Base-by-base conservation (phyloP, 1,140 invertebrate species). In the Pectinophora gossypiella region DNA sequence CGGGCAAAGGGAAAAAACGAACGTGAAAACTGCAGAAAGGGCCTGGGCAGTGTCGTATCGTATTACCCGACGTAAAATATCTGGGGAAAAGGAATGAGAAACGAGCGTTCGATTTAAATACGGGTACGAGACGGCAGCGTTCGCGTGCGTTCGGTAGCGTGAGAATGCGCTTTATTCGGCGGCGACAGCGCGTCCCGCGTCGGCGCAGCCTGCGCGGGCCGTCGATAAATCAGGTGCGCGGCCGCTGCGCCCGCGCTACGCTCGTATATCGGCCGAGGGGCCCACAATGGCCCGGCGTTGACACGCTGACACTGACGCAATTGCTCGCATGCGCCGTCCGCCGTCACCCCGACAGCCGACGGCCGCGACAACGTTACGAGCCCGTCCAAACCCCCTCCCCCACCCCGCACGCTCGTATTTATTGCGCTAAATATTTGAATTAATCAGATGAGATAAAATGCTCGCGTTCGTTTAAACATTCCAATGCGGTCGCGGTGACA, bases 11-110 rank as follows among this genome's bases (percentile, higher is more conserved):
- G 72, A 67, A 79, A 86, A 87, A 84, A 85, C 64, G 72, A 80
- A 66, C 57, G 72, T 68, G 77, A 81, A 77, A 83, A 83, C 74
- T 66, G 71, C 74, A 86, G 77, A 86, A 86, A 79, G 75, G 77
- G 79, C 81, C 84, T 40, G 84, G 81, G 84, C 84, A 84, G 84
- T 85, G 79, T 84, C 73, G 84, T 87, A 85, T 87, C 84, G 84
- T 85, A 82, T 87, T 87, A 87, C 84, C 69, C 72, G 79, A 84
- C 83, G 81, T 86, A 85, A 86, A 86, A 85, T 86, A 85, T 86
- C 83, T 81, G 78, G 81, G 77, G 79, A 75, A 82, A 76, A 62
- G 74, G 81, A 85, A 87, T 85, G 81, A 87, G 81, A 87, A 84
- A 87, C 78, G 79, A 77, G 69, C 76, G 71, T 68, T 75, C 72